Conservation (phyloP, 53 echinoderm and acorn worm species). For the Actinopyga echinites region DNA sequence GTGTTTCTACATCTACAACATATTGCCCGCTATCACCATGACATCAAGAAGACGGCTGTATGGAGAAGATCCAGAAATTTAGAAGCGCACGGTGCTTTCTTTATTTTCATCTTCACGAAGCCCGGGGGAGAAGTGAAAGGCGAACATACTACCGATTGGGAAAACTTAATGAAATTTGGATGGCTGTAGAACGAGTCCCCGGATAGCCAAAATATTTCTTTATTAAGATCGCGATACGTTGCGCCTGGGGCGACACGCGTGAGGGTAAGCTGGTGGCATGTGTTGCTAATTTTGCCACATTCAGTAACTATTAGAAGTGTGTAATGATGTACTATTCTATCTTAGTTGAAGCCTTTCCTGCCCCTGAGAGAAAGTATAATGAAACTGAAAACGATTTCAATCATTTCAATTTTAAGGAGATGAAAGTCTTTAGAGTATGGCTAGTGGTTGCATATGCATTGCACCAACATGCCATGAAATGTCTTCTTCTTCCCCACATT, state of each 20-base stretch:
- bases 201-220: slow-evolving; percentile 40
- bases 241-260: neutral
- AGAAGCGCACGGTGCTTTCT: neutral
- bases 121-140: slow-evolving; percentile 20
- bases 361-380: too few relatives aligned
- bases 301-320: neutral
- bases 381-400: too few relatives aligned
- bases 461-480: too few relatives aligned
- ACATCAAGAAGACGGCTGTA: neutral
- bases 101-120: neutral
- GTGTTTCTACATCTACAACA: too few relatives aligned
- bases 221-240: slow-evolving; percentile 26
- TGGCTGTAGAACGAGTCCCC: slow-evolving; percentile 17
- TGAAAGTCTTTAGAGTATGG: too few relatives aligned
- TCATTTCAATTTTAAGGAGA: too few relatives aligned
- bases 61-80: neutral
- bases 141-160: slow-evolving; percentile 38
- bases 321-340: too few relatives aligned
- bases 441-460: too few relatives aligned
- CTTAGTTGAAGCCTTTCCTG: too few relatives aligned
- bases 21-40: neutral
- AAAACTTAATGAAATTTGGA: slow-evolving; percentile 36
- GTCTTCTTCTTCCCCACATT: too few relatives aligned
- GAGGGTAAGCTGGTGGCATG: neutral
- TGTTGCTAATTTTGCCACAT: slow-evolving; percentile 16